Base-by-base conservation (phyloP, 2,113 vertebrate genomes). In the Indri indri region DNA sequence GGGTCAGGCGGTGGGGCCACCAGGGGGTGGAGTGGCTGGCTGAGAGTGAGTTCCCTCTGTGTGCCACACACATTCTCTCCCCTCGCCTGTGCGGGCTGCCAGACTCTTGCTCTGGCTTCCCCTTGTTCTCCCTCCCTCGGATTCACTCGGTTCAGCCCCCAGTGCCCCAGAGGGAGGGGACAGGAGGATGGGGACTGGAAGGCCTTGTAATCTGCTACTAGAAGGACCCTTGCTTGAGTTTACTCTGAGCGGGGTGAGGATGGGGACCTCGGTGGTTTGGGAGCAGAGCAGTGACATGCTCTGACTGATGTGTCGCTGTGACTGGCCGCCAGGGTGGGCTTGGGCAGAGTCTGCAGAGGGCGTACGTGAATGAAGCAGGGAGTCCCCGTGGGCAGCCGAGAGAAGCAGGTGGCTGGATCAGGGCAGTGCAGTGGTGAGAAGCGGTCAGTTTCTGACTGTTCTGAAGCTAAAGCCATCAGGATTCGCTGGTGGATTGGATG, bases 301-400 rank as follows among this genome's bases (percentile, higher is more conserved):
- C 40, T 45, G 40, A 42, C 37, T 45, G 6, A 11, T 17, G 34
- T 42, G 18, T 37, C 20, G 6, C 7, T 34, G 2, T 27, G 76
- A 57, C 6, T 0, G 5, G 42, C n/a, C 22, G 54, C 45, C 25
- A 73, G 37, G 17, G 0, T 37, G 63, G n/a, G 66, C 22, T 42
- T 27, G 54, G n/a, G 16, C 16, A 4, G 77, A 27, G 77, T 23
- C 92, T 52, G 25, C 6, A 57, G 25, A 37, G 52, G 23, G 25
- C 0, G 11, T 1, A 14, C 0, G 54, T 5, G 23, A 0, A 0
- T 6, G 10, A 37, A 73, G 42, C 65, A 52, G 54, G 42, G 66
- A 20, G 3, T 13, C 6, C 42, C 52, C 22, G 6, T 2, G 52
- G 2, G 42, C 34, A 61, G 74, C 13, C 0, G 1, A 81, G n/a